phyloP scores from a whole-genome alignment of 2,113 vertebrate genomes.

The Gorilla gorilla region DNA sequence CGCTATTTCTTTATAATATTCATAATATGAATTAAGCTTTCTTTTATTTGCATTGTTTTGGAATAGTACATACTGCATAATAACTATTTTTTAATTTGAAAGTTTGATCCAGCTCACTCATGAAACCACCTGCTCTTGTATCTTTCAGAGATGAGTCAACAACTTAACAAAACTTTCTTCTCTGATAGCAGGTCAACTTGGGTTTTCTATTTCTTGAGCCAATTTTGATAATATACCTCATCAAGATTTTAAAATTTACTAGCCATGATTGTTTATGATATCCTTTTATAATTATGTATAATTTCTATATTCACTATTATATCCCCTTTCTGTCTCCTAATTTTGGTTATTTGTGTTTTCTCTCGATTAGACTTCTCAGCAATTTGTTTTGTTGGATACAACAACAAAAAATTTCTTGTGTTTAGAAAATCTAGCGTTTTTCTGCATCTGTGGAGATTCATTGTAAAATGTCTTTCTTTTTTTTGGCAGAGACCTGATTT shows the following conservation, averaged over 20 bases:
- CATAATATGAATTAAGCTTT: background rate
- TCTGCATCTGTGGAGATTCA: background rate
- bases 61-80: background rate
- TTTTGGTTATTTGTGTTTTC: constrained; percentile 56
- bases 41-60: constrained; percentile 7
- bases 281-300: constrained; percentile 21
- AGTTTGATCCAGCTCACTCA: constrained; percentile 11
- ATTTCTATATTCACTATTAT: background rate
- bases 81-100: constrained; percentile 2
- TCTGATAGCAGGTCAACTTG: background rate
- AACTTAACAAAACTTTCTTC: background rate
- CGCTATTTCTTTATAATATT: background rate
- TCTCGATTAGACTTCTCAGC: constrained; percentile 36
- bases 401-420: background rate
- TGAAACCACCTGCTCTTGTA: background rate
- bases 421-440: background rate
- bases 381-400: constrained; percentile 26
- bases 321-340: constrained; percentile 27
- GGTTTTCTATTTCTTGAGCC: constrained; percentile 45
- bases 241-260: constrained; percentile 28
- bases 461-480: constrained; percentile 9
- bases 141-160: constrained; percentile 26
- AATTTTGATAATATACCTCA: constrained; percentile 45
- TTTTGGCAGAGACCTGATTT: constrained; percentile 51
- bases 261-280: background rate